Conservation (phyloP, 1,140 invertebrate genomes). For the Holotrichia oblita region DNA sequence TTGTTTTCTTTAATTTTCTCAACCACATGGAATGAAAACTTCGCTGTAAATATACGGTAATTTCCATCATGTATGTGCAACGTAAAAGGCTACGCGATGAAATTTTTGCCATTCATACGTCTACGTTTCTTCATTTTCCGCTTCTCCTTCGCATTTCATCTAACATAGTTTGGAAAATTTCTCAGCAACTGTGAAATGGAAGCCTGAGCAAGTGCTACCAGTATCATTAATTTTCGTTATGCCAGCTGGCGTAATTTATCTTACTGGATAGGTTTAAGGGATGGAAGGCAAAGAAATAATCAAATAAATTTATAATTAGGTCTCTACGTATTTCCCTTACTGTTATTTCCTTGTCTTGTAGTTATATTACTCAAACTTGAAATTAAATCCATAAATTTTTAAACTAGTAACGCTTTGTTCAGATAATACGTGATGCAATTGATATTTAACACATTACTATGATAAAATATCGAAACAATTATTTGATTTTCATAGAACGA, state of each 20-base stretch:
- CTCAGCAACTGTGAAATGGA: background rate
- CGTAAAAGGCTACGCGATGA: background rate
- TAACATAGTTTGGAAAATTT: slow-evolving; percentile 10
- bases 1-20: background rate
- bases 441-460: too few relatives aligned
- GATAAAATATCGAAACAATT: too few relatives aligned
- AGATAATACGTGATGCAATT: too few relatives aligned
- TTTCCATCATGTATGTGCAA: background rate
- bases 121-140: background rate
- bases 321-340: background rate
- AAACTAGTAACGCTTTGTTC: too few relatives aligned
- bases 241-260: slow-evolving; percentile 24
- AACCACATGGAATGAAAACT: background rate
- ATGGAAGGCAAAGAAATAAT: slow-evolving; percentile 20
- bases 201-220: slow-evolving; percentile 6
- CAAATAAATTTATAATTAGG: slow-evolving; percentile 26
- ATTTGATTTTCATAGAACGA: too few relatives aligned
- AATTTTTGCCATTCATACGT: background rate
- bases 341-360: background rate
- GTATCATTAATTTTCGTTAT: slow-evolving; percentile 25
- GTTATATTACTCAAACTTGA: background rate
- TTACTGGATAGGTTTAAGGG: background rate
- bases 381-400: background rate
- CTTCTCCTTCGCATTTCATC: background rate
- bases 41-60: background rate